Base-by-base conservation (phyloP, 2,888 invertebrate genomes). In the Chamaedrilus cognettii region DNA sequence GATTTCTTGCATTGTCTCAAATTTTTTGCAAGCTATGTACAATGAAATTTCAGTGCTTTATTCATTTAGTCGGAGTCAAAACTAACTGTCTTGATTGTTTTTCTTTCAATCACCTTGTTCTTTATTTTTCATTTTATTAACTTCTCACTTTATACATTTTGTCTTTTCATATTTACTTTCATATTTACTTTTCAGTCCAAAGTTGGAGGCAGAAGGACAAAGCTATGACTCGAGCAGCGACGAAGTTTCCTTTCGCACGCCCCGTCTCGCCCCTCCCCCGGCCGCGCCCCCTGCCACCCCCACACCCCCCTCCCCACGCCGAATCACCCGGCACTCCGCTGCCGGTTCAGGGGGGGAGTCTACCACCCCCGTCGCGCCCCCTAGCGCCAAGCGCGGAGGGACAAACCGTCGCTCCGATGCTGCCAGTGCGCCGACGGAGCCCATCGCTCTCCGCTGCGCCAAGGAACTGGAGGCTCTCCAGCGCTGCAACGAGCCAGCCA, bases 211-310 rank as follows among this genome's bases (percentile, higher is more conserved):
- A n/a, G n/a, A n/a, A n/a, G n/a, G n/a, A n/a, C n/a, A 42, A 42
- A 11, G 42, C 28, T 52, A 52, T 52, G 55, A 52, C 55, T 52
- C 55, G 5, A 52, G 55, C 55, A 52, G 55, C 28, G 55, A 52
- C 26, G 55, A 52, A 52, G 28, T 52, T 26, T 52, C 55, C 26
- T 52, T 52, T 52, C 11, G 55, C 11, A 52, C 55, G 5, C 55
- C 55, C 26, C 55, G 5, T 23, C 19, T 19, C 11, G 26, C 55
- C 55, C 15, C 19, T 52, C 55, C 11, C 11, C 11, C 11, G 15
- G 15, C 55, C 55, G 55, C 55, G 15, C 55, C 19, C 19, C 26
- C 23, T 52, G 5, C 11, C 7, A 52, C 19, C 15, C 26, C 55
- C 11, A 7, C 19, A 7, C 55, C 55, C 28, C 19, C 11, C 11